Percentiles rank a stretch among this genome's conserved stretches.
Conservation (phyloP, 2,113 vertebrate species). For the Monarcha castaneiventris region DNA sequence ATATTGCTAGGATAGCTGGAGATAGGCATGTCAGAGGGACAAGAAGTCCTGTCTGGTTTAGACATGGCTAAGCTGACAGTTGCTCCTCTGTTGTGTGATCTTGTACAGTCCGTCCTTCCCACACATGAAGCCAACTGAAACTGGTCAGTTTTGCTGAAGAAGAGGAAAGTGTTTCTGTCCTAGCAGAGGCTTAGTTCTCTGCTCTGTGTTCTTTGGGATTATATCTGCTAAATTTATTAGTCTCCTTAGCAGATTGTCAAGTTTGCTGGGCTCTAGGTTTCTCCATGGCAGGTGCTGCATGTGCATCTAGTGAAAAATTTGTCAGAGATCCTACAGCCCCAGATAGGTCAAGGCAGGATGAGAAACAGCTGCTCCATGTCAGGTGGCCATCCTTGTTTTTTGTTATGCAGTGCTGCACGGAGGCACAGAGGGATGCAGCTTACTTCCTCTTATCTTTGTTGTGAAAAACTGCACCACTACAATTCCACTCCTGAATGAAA, state of each 20-base stretch:
- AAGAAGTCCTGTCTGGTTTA: not conserved
- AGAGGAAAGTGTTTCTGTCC: not conserved
- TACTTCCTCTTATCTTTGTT: not conserved
- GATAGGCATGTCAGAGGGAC: not conserved
- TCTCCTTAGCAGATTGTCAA: not conserved
- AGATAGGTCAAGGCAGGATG: not conserved
- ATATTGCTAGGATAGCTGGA: not conserved
- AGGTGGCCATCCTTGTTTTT: not conserved
- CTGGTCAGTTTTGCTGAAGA: not conserved
- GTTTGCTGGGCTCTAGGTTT: not conserved
- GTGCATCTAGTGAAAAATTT: not conserved
- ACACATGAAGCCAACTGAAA: not conserved
- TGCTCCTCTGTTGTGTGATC: not conserved
- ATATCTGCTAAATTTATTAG: not conserved
- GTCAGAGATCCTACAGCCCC: not conserved
- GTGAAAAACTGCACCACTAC: not conserved
- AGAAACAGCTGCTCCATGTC: not conserved
- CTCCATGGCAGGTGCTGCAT: not conserved
- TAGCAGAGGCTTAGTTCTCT: not conserved
- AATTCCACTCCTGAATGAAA: not conserved
- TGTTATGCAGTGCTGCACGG: fast-evolving
- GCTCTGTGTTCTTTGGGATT: not conserved
- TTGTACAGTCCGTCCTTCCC: not conserved
- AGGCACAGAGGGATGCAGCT: not conserved
- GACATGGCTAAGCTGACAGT: not conserved